Evolutionary conservation across 1,140 invertebrate genomes (phyloP).

Genomic region (Orchesella cincta): DNA sequence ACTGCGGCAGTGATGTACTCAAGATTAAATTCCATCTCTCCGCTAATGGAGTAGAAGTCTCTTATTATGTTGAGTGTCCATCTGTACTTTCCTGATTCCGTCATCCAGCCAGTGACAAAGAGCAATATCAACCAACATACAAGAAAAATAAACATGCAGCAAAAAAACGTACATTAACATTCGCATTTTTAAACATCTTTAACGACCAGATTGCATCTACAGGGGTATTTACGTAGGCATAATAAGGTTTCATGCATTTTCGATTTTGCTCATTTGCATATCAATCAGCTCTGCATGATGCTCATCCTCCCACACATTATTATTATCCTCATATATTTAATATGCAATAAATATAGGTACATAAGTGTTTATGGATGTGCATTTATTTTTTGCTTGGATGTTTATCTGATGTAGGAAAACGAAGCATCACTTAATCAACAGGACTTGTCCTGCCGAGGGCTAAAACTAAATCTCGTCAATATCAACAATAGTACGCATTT

Average conservation of each 20-base stretch:
- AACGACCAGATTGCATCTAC: not conserved
- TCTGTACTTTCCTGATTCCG: conserved; percentile 44
- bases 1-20: conserved; percentile 54
- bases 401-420: no score
- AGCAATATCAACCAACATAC: not conserved
- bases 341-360: no score
- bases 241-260: not conserved
- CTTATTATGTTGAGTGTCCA: conserved; percentile 43
- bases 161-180: not conserved
- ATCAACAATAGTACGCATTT: no score
- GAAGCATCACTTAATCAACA: no score
- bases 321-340: no score
- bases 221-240: not conserved
- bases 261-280: not conserved
- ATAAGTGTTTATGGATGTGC: no score
- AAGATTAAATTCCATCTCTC: conserved; percentile 47
- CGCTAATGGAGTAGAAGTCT: conserved; percentile 37
- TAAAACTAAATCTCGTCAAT: no score
- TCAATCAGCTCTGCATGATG: not conserved
- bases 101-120: not conserved
- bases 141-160: not conserved
- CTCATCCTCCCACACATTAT: not conserved
- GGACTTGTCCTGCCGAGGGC: no score
- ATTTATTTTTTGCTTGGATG: no score
- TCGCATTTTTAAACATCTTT: not conserved